Base-by-base conservation (phyloP, 2,113 vertebrate genomes). In the Myrmecobius fasciatus region DNA sequence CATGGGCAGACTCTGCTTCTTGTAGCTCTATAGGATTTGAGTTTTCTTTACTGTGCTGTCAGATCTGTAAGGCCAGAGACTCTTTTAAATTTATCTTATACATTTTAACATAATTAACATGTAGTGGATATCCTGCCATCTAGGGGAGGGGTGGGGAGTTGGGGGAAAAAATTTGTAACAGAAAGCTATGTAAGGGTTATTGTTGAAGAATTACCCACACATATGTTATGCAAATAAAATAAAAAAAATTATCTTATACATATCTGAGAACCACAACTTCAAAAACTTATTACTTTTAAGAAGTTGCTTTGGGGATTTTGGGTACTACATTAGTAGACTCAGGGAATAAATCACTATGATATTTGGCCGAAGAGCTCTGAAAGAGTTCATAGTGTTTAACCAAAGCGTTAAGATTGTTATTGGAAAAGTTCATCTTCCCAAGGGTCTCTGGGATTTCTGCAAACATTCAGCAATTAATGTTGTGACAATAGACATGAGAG, bases 361-460 rank as follows among this genome's bases (percentile, higher is more conserved):
- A 83, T 83, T 83, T 83, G 67, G 20, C 20, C 67, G 22, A 43
- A 83, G 67, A 99, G 99, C 99, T 99, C 97, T 99, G 99, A 96
- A 99, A 99, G 91, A 99, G 99, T 97, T 99, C 99, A 54, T 99
- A 98, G 98, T 99, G 99, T 98, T 99, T 99, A 96, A 99, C 98
- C 96, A 99, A 98, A 95, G 99, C 99, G 95, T 99, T 99, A 31
- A 99, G 97, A 97, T 99, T 99, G 98, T 99, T 99, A 93, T 99
- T 99, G 90, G 99, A 99, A 98, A 99, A 99, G 96, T 99, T 99
- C 99, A 99, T 99, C 98, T 99, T 99, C 60, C 99, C 99, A 95
- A 99, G 98, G 98, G 99, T 99, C 98, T 99, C 99, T 90, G 99
- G 99, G 95, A 99, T 99, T 96, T 99, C 99, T 91, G 99, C 99